A percentile compares a stretch with the other conserved stretches of the same genome.
Conservation (phyloP, 1,140 invertebrate species). For the Caenorhabditis briggsae region DNA sequence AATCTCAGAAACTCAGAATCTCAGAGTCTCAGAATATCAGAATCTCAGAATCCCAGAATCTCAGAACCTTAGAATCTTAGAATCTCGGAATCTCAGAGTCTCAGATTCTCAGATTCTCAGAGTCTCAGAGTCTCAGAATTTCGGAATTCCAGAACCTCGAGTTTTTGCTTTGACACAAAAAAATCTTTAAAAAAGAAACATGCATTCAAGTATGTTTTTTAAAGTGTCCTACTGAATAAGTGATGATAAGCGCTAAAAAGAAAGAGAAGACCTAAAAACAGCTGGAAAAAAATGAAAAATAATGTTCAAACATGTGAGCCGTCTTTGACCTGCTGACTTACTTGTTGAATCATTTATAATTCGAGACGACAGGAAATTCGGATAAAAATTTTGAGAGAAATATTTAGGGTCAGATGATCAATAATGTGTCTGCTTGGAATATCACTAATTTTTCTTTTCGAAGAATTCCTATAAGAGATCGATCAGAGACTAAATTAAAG, state of each 20-base stretch:
- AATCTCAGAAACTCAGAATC: no score
- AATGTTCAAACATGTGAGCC: neutral
- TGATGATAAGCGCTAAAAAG: neutral
- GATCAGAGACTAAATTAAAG: no score
- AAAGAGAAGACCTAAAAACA: constrained; percentile 11
- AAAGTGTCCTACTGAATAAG: neutral
- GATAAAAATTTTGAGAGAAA: neutral
- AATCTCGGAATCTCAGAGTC: no score
- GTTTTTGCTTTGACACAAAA: neutral
- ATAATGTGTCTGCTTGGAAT: no score
- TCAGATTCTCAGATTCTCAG: no score
- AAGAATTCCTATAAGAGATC: no score
- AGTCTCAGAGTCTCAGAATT: no score
- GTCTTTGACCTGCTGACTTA: constrained; percentile 27
- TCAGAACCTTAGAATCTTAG: no score
- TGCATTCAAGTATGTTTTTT: neutral
- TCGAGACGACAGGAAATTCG: neutral
- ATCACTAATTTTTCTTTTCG: no score
- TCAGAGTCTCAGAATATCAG: no score
- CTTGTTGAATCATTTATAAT: constrained; percentile 32
- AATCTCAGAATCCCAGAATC: no score
- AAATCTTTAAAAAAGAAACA: neutral
- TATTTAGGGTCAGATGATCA: no score
- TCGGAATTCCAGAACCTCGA: neutral
- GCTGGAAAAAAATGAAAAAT: neutral